Percentiles rank a stretch among this genome's conserved stretches.
Conservation (phyloP, 2,113 vertebrate genomes). For the Bubo scandiacus region DNA sequence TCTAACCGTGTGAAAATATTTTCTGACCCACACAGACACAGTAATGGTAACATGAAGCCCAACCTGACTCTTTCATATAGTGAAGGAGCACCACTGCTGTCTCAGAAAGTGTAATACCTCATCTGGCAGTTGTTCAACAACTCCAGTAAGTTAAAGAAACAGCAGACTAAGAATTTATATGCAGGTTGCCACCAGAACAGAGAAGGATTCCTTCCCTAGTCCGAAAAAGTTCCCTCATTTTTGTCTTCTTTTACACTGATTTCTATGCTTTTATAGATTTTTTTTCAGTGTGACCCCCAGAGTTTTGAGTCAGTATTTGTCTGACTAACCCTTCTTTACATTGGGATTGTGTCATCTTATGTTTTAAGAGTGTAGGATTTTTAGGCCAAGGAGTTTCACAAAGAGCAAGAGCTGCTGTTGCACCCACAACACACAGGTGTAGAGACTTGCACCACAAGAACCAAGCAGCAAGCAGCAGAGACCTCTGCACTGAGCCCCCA, state of each 20-base stretch:
- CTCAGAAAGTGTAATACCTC: neutral
- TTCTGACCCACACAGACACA: neutral
- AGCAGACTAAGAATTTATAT: neutral
- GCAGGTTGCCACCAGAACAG: neutral
- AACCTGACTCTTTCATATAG: neutral
- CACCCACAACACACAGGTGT: neutral
- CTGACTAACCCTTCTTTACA: neutral
- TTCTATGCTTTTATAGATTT: neutral
- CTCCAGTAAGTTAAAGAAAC: neutral
- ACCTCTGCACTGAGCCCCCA: neutral
- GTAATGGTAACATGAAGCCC: neutral
- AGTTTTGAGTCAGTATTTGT: neutral
- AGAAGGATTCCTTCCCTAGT: neutral
- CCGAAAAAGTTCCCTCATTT: neutral
- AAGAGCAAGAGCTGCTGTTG: neutral
- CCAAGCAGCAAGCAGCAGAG: neutral
- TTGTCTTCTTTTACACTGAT: neutral
- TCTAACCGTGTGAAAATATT: neutral
- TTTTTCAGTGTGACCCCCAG: neutral
- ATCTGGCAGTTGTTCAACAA: neutral
- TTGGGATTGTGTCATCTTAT: neutral
- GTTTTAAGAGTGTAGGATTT: neutral
- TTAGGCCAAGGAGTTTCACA: neutral
- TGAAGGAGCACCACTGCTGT: neutral
- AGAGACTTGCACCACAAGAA: fast-evolving